These are phyloP conservation scores for Brenthis daphne DNA, from an alignment of 2,888 invertebrate species.

Conservation along the genomic window DNA sequence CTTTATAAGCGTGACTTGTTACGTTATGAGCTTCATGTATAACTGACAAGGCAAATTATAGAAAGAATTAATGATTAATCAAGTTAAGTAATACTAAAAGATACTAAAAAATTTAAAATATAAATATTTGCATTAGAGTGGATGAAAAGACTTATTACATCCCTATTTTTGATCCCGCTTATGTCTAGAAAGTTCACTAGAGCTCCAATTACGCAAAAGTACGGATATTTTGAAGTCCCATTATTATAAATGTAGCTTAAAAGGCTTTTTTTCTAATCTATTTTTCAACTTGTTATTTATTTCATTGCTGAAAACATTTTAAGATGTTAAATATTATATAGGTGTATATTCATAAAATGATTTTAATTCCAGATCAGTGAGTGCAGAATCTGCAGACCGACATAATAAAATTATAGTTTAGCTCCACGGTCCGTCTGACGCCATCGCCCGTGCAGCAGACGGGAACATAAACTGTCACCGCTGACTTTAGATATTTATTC, in stretches of 20 bases:
- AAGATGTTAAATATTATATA: background rate
- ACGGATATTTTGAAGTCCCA: too few relatives aligned
- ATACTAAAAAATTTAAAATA: too few relatives aligned
- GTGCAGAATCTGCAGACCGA: background rate
- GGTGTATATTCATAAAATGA: background rate
- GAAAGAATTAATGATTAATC: too few relatives aligned
- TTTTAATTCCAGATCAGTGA: conserved; percentile 18
- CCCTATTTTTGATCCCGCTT: too few relatives aligned
- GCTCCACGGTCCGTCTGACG: conserved; percentile 24
- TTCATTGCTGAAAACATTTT: too few relatives aligned
- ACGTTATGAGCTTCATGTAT: conserved; percentile 14
- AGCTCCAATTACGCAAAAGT: too few relatives aligned
- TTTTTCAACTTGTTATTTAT: too few relatives aligned
- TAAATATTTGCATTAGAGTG: too few relatives aligned
- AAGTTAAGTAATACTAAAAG: background rate
- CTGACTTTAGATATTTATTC: conserved; percentile 20
- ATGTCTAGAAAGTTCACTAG: too few relatives aligned
- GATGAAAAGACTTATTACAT: too few relatives aligned
- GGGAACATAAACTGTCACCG: conserved; percentile 34
- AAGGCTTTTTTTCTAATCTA: too few relatives aligned
- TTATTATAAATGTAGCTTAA: too few relatives aligned
- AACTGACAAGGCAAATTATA: conserved; percentile 14
- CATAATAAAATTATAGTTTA: conserved; percentile 22
- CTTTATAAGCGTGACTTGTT: conserved; percentile 28
- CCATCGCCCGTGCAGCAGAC: conserved; percentile 31